Base-by-base conservation (phyloP, 2,888 invertebrate species). In the Lasioglossum lativentre region DNA sequence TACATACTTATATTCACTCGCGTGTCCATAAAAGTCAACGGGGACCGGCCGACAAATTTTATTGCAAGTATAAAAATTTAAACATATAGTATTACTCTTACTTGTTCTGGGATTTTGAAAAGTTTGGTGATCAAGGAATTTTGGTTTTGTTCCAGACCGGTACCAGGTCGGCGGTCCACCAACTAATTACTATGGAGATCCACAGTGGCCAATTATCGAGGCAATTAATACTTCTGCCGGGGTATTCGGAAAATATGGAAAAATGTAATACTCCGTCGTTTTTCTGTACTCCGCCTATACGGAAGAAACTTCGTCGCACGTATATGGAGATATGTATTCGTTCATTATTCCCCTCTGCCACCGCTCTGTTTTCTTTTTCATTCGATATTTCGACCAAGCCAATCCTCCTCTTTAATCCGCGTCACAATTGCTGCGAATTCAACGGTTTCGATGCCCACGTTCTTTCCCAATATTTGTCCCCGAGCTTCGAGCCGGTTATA, bases 391-490 rank as follows among this genome's bases (percentile, higher is more conserved):
- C 23, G 5, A 56, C 78, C 12, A 30, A 70, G 40, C 56, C 38
- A 56, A 78, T 78, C 68, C 77, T 40, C 71, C 23, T 30, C 40
- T 56, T 30, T 71, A 71, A 71, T 78, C 78, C 78, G n/a, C 27
- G 56, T 71, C 71, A 78, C 78, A 66, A 71, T 71, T 56, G 30
- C 47, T 27, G 30, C 23, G 70, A 71, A 78, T 56, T 30, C 40
- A 38, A 42, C 42, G n/a, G 40, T 70, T 70, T 77, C 52, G 66
- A 70, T 77, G 8, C 27, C 40, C 70, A 3, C 34, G 47, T 77
- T 70, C 47, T 70, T 77, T 66, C n/a, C 68, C 77, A 40, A 38
- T 77, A 77, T 68, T 68, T 38, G 8, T 30, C 30, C 45, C 10
- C 30, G 38, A 45, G 19, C 8, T 45, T 45, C 72, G 45, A 23